Conservation (phyloP, 23 tunicate species). For the Botrylloides violaceus region DNA sequence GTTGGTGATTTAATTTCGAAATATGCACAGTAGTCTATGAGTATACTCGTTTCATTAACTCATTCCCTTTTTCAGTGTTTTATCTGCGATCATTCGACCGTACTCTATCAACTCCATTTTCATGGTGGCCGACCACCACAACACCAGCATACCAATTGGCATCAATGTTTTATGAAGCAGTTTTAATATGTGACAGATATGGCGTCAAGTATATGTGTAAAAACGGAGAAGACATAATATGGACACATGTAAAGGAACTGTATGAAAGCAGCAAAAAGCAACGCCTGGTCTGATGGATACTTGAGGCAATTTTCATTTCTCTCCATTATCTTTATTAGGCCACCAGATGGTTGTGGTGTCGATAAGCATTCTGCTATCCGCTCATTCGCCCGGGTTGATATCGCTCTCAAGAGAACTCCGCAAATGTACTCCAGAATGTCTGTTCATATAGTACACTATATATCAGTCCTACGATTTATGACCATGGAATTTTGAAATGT, state of each 20-base stretch:
- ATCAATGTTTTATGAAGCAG: background rate
- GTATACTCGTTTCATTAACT: background rate
- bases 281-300: background rate
- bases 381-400: background rate
- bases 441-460: too few species aligned
- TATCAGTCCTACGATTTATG: too few species aligned
- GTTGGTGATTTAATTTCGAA: background rate
- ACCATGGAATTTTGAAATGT: too few species aligned
- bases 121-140: conserved; percentile 9
- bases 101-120: background rate
- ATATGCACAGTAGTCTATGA: background rate
- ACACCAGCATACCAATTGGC: background rate
- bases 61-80: conserved; percentile 9
- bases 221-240: conserved; percentile 13
- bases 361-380: background rate
- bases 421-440: background rate
- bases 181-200: background rate
- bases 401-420: background rate
- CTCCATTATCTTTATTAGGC: background rate
- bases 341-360: background rate
- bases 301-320: background rate
- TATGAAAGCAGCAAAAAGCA: background rate
- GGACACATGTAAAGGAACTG: conserved; percentile 11
- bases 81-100: conserved; percentile 25
- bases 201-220: background rate